phyloP scores from a whole-genome alignment of 2,113 vertebrate genomes.

The Acinonyx jubatus region DNA sequence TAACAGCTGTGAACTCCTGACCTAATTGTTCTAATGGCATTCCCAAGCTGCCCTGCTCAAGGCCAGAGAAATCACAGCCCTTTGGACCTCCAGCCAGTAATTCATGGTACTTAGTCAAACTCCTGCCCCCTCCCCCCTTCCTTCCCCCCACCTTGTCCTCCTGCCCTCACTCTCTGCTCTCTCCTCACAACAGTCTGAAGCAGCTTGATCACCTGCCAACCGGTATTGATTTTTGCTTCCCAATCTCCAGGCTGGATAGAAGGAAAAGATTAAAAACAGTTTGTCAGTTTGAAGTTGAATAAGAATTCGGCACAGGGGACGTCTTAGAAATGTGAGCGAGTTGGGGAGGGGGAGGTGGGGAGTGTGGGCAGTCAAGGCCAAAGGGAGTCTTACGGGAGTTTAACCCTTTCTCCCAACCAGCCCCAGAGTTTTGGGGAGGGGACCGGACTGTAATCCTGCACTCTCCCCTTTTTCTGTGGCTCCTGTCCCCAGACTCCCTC shows the following conservation, averaged over 20 bases:
- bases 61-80: conserved; percentile 80
- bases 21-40: conserved; percentile 82
- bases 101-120: conserved; percentile 78
- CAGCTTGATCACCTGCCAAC: conserved; percentile 98
- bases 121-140: neutral
- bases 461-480: neutral
- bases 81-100: conserved; percentile 82
- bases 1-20: conserved; percentile 83
- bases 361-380: conserved; percentile 77
- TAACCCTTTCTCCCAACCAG: conserved; percentile 72
- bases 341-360: conserved; percentile 70
- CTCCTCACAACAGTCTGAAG: conserved; percentile 85
- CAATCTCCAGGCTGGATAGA: conserved; percentile 97
- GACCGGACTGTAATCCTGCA: neutral
- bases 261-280: conserved; percentile 99
- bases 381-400: neutral
- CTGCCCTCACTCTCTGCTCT: conserved; percentile 63
- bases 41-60: conserved; percentile 84
- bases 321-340: conserved; percentile 80
- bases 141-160: rapidly evolving
- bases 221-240: conserved; percentile 99
- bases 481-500: neutral
- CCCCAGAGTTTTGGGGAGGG: neutral
- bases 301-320: conserved; percentile 95
- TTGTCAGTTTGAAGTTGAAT: conserved; percentile 99